These are phyloP conservation scores for Aleiodes testaceus DNA, from an alignment of 2,888 invertebrate species.

Conservation along the genomic window DNA sequence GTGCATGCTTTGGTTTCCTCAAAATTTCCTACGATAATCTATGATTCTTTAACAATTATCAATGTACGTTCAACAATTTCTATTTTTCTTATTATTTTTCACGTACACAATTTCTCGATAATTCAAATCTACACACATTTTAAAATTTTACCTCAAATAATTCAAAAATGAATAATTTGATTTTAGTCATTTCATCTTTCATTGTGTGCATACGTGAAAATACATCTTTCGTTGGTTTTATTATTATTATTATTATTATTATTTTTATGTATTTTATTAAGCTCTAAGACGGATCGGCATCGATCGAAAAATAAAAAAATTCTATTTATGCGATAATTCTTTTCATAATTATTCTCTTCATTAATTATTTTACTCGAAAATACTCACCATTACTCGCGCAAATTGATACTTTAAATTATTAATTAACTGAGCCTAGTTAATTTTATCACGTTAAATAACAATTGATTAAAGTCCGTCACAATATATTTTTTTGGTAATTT, in stretches of 20 bases:
- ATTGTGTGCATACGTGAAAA: conserved; percentile 14
- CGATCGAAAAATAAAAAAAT: conserved; percentile 28
- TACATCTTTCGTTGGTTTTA: conserved; percentile 39
- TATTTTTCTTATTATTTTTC: conserved; percentile 37
- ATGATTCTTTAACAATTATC: conserved; percentile 55
- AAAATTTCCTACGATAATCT: conserved; percentile 49
- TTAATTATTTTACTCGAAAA: conserved; percentile 5
- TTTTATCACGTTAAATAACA: conserved; percentile 34
- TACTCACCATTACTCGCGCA: background rate
- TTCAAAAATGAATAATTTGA: too few species aligned
- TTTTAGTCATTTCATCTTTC: background rate
- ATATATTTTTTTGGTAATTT: conserved; percentile 18
- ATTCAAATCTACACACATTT: background rate
- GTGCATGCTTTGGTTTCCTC: conserved; percentile 45
- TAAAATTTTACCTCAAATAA: background rate
- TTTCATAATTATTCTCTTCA: conserved; percentile 29
- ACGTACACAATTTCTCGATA: conserved; percentile 15
- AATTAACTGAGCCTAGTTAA: conserved; percentile 29
- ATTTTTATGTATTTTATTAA: conserved; percentile 38
- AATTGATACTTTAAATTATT: conserved; percentile 17
- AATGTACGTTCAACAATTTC: conserved; percentile 52
- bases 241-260: conserved; percentile 40
- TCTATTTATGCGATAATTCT: conserved; percentile 3
- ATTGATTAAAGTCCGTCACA: conserved; percentile 42
- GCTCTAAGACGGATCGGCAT: conserved; percentile 23